Evolutionary conservation across 2,888 invertebrate genomes (phyloP).

Genomic region (Penaeus monodon): DNA sequence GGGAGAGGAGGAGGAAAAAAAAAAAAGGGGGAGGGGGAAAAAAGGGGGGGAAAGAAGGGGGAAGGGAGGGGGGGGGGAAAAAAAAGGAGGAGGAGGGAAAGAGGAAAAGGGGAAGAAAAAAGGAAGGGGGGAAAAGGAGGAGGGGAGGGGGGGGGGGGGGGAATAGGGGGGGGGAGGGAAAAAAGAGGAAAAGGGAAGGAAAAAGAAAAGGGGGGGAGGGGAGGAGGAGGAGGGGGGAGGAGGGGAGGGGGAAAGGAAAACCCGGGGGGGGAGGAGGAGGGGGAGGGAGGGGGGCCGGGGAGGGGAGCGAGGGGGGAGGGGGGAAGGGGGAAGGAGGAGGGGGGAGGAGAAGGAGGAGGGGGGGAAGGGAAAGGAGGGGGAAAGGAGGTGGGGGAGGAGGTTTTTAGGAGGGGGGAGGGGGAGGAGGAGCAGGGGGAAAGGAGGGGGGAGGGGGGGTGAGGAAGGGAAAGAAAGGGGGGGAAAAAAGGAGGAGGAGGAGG

Average conservation of each 20-base stretch:
- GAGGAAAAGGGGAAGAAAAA: neutral
- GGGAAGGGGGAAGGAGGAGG: neutral
- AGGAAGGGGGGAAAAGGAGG: neutral
- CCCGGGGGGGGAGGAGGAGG: neutral
- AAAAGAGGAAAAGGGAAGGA: neutral
- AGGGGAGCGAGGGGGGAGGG: neutral
- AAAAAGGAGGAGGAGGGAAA: neutral
- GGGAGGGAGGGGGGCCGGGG: neutral
- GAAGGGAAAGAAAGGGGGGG: neutral
- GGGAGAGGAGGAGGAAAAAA: neutral
- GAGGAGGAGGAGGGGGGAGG: neutral
- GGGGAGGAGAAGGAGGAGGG: neutral
- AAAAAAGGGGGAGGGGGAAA: neutral
- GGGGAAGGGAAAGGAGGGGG: too few species aligned
- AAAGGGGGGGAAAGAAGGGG: neutral
- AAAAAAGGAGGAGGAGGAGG: too few species aligned
- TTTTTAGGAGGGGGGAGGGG: too few species aligned
- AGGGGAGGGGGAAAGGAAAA: neutral
- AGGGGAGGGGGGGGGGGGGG: neutral
- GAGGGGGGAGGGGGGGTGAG: neutral
- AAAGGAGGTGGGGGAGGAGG: too few species aligned
- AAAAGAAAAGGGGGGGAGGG: neutral
- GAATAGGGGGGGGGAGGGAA: neutral
- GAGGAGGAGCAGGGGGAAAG: neutral
- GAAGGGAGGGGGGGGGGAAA: neutral